Base-by-base conservation (phyloP, 2,888 invertebrate species). In the Dusona sp. region DNA sequence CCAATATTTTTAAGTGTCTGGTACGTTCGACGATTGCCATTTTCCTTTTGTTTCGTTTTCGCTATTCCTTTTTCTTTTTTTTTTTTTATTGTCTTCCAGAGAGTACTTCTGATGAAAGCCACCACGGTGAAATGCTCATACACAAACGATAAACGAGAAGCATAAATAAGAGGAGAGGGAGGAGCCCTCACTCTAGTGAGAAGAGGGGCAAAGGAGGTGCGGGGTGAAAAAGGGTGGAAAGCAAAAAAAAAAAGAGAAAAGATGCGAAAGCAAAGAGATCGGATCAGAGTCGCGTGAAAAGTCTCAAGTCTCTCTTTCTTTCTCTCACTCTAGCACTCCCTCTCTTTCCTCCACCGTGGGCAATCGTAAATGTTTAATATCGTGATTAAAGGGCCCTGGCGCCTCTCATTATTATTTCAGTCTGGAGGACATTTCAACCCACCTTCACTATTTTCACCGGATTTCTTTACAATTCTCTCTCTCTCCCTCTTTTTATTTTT, bases 361-460 rank as follows among this genome's bases (percentile, higher is more conserved):
- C 91, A 92, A 93, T 94, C 93, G 92, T 94, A 93, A 93, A 94
- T 94, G 92, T 94, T 94, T 94, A 94, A 94, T 94, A 94, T 94
- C 94, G 93, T 93, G 94, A 94, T 94, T 94, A 94, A 94, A 94
- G 94, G 92, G 93, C 90, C 83, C 92, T 92, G 92, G 92, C 93
- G 92, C 92, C 92, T 93, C 92, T 92, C 93, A 93, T 94, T 93
- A 93, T 94, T 94, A 94, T 94, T 94, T 94, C 93, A 94, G 93
- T 93, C 93, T 92, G 90, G 91, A 93, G 92, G 92, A 92, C 91
- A 93, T 93, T 92, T 92, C 90, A 89, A 88, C 89, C 90, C 89
- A 88, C 48, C 88, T 89, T 90, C 89, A 86, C 87, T 65, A 42
- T 38, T 54, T 36, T 79, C 84, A 79, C 83, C 88, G 88, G 89